Base-by-base conservation (phyloP, 1,140 invertebrate genomes). In the Hyles vespertilio region DNA sequence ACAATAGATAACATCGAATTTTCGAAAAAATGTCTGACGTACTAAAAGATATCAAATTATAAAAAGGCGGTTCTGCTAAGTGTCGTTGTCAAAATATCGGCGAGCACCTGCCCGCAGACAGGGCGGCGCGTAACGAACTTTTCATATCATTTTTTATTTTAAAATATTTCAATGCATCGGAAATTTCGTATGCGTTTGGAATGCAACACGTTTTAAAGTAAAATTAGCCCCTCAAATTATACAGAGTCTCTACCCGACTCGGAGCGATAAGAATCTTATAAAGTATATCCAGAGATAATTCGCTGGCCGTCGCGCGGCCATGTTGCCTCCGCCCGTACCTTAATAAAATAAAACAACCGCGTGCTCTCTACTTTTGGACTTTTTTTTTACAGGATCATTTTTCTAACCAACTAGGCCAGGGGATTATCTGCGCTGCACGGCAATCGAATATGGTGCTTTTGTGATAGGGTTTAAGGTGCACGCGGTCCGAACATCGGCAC, bases 311-410 rank as follows among this genome's bases (percentile, higher is more conserved):
- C 59, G 74, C 63, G 81, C 81, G 70, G 85, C 85, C 85, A 88
- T 88, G 72, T 84, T 88, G 82, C 69, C 72, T 81, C 72, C 70
- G 70, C 63, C 69, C 74, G 75, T 69, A 69, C 69, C 79, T 72
- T 64, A 61, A 85, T 69, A 85, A 84, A 87, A 85, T 81, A 88
- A 88, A 89, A 87, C 81, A 81, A 85, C 73, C 72, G 72, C 74
- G 77, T 76, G 71, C 67, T 81, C 71, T 76, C 58, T 61, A 68
- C 76, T 80, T 85, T 86, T 87, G 77, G 69, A 69, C 69, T 79
- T 86, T 87, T 84, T 89, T 86, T 85, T 82, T 85, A 86, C 84
- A 89, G 86, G 86, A 89, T 89, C 79, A 89, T 89, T 89, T 88
- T 89, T 89, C 86, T 85, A 84, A 76, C 79, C 68, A 67, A 76